Evolutionary conservation across 2,888 invertebrate species (phyloP).

Genomic region (Elegia similella): DNA sequence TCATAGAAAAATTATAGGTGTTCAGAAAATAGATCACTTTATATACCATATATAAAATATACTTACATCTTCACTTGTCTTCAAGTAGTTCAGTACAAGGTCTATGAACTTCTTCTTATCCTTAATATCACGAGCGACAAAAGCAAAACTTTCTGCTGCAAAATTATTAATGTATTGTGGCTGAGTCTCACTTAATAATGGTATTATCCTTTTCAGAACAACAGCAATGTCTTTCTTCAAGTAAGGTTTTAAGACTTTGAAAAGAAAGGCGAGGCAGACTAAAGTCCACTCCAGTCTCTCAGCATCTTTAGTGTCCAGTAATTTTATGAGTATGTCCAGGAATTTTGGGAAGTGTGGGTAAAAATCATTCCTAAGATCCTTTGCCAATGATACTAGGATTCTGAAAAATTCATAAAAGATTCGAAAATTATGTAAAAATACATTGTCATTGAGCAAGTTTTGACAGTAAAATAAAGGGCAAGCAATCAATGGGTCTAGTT

Average conservation of each 20-base stretch:
- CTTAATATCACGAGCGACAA: slow-evolving; percentile 93
- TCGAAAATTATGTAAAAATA: not conserved
- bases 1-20: too few species aligned
- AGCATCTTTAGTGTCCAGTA: slow-evolving; percentile 88
- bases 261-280: slow-evolving; percentile 92
- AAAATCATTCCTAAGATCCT: slow-evolving; percentile 94
- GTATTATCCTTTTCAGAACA: slow-evolving; percentile 87
- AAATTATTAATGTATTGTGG: slow-evolving; percentile 94
- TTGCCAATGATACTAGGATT: slow-evolving; percentile 90
- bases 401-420: slow-evolving; percentile 65
- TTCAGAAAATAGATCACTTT: not conserved
- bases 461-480: too few species aligned
- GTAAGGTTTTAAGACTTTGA: slow-evolving; percentile 93
- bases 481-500: too few species aligned
- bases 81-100: slow-evolving; percentile 85
- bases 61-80: slow-evolving; percentile 86
- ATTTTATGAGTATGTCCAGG: slow-evolving; percentile 86
- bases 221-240: slow-evolving; percentile 89
- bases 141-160: slow-evolving; percentile 98
- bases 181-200: slow-evolving; percentile 88
- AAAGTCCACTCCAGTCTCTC: slow-evolving; percentile 94
- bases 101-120: slow-evolving; percentile 88
- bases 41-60: not conserved
- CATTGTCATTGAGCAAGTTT: slow-evolving; percentile 1
- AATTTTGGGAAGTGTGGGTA: slow-evolving; percentile 91